A percentile compares a stretch with the other conserved stretches of the same genome.
These are phyloP conservation scores for Hyperoodon ampullatus DNA, from an alignment of 2,113 vertebrate species.

Conservation along the genomic window DNA sequence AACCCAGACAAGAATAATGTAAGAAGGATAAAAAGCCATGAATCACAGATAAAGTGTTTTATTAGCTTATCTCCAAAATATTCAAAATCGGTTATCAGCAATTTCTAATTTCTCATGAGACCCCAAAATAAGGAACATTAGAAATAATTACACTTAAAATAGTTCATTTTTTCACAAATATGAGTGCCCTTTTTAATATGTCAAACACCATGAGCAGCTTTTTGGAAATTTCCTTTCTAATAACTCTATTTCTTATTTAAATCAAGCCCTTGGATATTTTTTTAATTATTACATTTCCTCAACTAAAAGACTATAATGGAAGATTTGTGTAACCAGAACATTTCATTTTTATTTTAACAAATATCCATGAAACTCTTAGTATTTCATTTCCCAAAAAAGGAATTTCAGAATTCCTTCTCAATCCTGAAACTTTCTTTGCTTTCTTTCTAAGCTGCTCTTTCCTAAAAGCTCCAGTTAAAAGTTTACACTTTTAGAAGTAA, in stretches of 20 bases:
- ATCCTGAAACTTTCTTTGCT: slow-evolving; percentile 24
- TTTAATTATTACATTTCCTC: background rate
- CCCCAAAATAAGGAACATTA: background rate
- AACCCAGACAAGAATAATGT: background rate
- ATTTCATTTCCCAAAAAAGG: background rate
- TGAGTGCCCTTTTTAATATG: background rate
- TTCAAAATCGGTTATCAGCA: background rate
- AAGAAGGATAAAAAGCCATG: background rate
- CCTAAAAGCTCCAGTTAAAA: slow-evolving; percentile 30
- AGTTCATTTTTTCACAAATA: slow-evolving; percentile 9
- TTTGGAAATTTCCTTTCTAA: slow-evolving; percentile 13
- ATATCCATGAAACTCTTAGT: background rate
- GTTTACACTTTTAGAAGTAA: slow-evolving; percentile 27
- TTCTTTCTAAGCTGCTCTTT: background rate
- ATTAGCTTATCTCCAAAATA: slow-evolving; percentile 31
- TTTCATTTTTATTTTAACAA: slow-evolving; percentile 18
- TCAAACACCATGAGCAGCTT: background rate
- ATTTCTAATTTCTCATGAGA: slow-evolving; percentile 47
- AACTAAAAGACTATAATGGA: background rate
- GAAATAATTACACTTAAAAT: slow-evolving; percentile 27
- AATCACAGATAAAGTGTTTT: background rate
- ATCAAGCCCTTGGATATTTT: background rate
- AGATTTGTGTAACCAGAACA: background rate
- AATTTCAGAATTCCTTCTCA: background rate
- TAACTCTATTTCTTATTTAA: slow-evolving; percentile 16